Evolutionary conservation across 2,888 invertebrate genomes (phyloP).

Genomic region (Athalia rosae): DNA sequence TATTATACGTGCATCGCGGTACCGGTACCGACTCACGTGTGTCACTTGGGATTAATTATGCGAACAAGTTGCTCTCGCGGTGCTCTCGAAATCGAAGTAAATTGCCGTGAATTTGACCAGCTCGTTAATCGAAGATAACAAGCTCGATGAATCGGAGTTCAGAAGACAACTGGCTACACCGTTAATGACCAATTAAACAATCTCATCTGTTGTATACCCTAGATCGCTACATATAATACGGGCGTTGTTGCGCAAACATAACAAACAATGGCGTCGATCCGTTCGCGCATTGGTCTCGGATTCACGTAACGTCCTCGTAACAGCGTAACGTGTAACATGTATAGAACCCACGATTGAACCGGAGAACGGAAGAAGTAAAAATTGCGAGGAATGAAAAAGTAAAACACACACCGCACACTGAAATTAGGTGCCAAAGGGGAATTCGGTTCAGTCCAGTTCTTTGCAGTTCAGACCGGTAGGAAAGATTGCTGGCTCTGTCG

Average conservation of each 20-base stretch:
- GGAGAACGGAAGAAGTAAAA: background rate
- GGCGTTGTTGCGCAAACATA: constrained; percentile 30
- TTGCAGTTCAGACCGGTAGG: constrained; percentile 35
- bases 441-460: constrained; percentile 23
- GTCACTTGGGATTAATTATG: too few relatives aligned
- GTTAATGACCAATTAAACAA: constrained; percentile 38
- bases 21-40: too few relatives aligned
- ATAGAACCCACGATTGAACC: background rate
- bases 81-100: too few relatives aligned
- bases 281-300: constrained; percentile 32
- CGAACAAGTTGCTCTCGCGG: too few relatives aligned
- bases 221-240: background rate
- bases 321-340: background rate
- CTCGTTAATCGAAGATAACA: constrained; percentile 35
- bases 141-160: constrained; percentile 22
- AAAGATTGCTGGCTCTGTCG: constrained; percentile 44
- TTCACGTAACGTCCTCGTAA: constrained; percentile 13
- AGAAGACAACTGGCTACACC: constrained; percentile 18
- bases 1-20: too few relatives aligned
- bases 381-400: background rate
- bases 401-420: background rate
- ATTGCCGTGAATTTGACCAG: background rate
- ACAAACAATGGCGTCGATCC: constrained; percentile 30
- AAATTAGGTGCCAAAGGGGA: background rate
- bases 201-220: constrained; percentile 7